Evolutionary conservation across 1,140 invertebrate genomes (phyloP).

Genomic region (Pogonus chalceus): DNA sequence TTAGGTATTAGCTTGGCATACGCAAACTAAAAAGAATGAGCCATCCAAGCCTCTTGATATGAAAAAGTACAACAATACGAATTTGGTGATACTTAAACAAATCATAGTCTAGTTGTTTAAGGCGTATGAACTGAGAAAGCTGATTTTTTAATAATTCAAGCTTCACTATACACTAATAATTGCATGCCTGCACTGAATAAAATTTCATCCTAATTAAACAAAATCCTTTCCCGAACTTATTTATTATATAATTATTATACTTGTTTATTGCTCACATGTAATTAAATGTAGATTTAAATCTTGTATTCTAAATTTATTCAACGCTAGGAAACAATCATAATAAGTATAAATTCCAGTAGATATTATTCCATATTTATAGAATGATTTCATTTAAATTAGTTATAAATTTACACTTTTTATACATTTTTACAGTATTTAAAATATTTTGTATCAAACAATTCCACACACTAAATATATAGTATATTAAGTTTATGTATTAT

Average conservation of each 20-base stretch:
- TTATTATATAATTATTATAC: not conserved
- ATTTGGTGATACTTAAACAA: slow-evolving; percentile 47
- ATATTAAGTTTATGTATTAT: no score
- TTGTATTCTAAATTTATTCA: not conserved
- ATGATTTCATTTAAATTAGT: not conserved
- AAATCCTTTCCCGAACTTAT: not conserved
- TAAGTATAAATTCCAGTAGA: no score
- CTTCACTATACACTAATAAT: not conserved
- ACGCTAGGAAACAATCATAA: no score
- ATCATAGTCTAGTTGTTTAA: slow-evolving; percentile 30
- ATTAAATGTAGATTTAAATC: not conserved
- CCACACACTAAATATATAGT: no score
- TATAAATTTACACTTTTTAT: not conserved
- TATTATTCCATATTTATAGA: no score
- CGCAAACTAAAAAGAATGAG: slow-evolving; percentile 70
- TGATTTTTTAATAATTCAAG: not conserved
- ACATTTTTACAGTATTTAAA: slow-evolving; percentile 8
- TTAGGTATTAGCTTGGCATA: slow-evolving; percentile 79
- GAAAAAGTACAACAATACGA: slow-evolving; percentile 50
- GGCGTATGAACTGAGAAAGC: not conserved
- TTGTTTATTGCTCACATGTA: not conserved
- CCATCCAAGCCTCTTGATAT: slow-evolving; percentile 47
- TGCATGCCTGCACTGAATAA: not conserved
- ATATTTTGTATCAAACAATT: no score
- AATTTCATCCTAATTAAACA: not conserved